Evolutionary conservation across 2,888 invertebrate genomes (phyloP).

Genomic region (Metacarcinus magister): DNA sequence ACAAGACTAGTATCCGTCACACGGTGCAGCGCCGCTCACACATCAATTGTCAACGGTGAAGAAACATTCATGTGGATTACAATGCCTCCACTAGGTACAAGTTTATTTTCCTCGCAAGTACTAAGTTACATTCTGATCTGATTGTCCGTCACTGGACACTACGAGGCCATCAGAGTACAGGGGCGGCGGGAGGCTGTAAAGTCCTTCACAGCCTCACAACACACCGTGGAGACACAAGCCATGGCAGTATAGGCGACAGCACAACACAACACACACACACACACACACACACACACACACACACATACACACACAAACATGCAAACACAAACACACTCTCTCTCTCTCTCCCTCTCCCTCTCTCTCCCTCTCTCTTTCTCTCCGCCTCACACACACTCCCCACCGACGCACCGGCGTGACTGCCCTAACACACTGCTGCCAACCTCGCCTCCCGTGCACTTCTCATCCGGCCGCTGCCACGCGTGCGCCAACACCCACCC

Average conservation of each 20-base stretch:
- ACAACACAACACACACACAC: neutral
- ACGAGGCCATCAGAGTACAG: neutral
- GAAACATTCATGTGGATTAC: neutral
- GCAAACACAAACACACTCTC: neutral
- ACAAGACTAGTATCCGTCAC: neutral
- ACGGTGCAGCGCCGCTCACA: neutral
- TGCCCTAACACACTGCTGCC: neutral
- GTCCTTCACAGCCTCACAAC: neutral
- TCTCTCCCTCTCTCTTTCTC: neutral
- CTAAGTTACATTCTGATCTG: neutral
- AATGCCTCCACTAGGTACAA: neutral
- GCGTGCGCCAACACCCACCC: slow-evolving; percentile 32
- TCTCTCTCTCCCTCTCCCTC: neutral
- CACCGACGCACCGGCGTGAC: slow-evolving; percentile 36
- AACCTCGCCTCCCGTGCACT: slow-evolving; percentile 20
- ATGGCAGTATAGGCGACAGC: neutral
- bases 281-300: neutral
- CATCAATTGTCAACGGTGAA: neutral
- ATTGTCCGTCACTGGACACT: neutral
- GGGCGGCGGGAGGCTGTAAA: neutral
- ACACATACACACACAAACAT: too few species aligned
- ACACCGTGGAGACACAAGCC: neutral
- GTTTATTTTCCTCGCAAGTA: neutral
- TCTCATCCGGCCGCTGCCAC: neutral
- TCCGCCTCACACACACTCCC: neutral